Evolutionary conservation across 2,888 invertebrate species (phyloP).

Genomic region (Sinhomidia bicolor): DNA sequence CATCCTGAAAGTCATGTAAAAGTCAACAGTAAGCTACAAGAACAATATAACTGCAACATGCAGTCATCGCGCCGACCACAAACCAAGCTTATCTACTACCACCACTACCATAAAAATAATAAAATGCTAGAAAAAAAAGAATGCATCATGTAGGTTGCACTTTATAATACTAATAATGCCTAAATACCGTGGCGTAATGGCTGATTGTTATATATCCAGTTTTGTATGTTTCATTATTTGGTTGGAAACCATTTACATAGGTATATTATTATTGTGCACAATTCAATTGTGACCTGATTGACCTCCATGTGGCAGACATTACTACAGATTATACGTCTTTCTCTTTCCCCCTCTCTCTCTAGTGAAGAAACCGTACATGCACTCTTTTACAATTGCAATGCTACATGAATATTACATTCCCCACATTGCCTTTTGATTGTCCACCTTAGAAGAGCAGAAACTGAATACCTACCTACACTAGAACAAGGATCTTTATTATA

Average conservation of each 20-base stretch:
- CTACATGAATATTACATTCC: background rate
- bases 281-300: slow-evolving; percentile 65
- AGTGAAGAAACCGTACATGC: background rate
- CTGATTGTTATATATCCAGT: background rate
- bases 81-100: background rate
- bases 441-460: too few relatives aligned
- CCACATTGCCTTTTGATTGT: background rate
- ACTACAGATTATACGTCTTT: background rate
- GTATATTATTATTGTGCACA: too few relatives aligned
- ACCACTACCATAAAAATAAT: background rate
- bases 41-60: slow-evolving; percentile 49
- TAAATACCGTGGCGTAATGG: background rate
- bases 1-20: slow-evolving; percentile 70
- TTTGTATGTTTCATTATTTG: too few relatives aligned
- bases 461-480: too few relatives aligned
- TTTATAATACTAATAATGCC: background rate
- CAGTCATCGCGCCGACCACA: slow-evolving; percentile 65
- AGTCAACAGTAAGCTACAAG: slow-evolving; percentile 68
- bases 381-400: background rate
- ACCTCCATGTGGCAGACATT: slow-evolving; percentile 59
- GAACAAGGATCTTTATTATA: too few relatives aligned
- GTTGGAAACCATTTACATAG: too few relatives aligned
- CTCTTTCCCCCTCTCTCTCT: too few relatives aligned
- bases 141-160: slow-evolving; percentile 7
- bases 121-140: background rate